Percentiles rank a stretch among this genome's conserved stretches.
Conservation (phyloP, 1,140 invertebrate genomes). For the Scaptomyza montana region DNA sequence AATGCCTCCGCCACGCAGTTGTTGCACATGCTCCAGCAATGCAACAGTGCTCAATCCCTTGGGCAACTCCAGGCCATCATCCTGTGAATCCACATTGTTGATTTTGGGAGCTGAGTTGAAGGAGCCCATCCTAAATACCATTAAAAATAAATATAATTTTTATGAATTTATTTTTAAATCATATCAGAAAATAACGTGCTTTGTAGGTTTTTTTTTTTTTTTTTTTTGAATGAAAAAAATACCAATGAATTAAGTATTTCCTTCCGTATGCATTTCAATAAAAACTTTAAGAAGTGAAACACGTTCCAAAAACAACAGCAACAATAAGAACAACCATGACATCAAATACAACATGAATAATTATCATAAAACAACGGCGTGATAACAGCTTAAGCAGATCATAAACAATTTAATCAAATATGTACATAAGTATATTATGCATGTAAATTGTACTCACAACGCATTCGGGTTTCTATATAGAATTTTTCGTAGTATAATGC, state of each 20-base stretch:
- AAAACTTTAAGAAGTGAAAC: constrained; percentile 24
- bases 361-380: not conserved
- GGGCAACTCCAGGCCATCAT: constrained; percentile 86
- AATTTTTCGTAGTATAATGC: constrained; percentile 76
- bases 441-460: constrained; percentile 66
- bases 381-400: constrained; percentile 1
- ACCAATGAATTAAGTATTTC: constrained; percentile 6
- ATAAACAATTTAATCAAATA: constrained; percentile 8
- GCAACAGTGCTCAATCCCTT: constrained; percentile 84
- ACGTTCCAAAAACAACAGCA: constrained; percentile 33
- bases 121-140: constrained; percentile 88
- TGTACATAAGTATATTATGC: constrained; percentile 8
- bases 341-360: constrained; percentile 18
- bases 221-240: constrained; percentile 30
- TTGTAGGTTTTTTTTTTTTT: constrained; percentile 28
- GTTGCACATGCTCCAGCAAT: constrained; percentile 85
- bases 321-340: constrained; percentile 5
- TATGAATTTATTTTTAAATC: not conserved
- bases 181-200: constrained; percentile 28
- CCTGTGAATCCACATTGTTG: constrained; percentile 87
- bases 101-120: constrained; percentile 89
- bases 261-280: constrained; percentile 25
- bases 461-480: constrained; percentile 70
- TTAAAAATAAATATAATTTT: not conserved
- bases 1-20: constrained; percentile 59